Percentiles rank a stretch among this genome's conserved stretches.
These are phyloP conservation scores for Callipepla californica DNA, from an alignment of 2,113 vertebrate species.

Conservation along the genomic window DNA sequence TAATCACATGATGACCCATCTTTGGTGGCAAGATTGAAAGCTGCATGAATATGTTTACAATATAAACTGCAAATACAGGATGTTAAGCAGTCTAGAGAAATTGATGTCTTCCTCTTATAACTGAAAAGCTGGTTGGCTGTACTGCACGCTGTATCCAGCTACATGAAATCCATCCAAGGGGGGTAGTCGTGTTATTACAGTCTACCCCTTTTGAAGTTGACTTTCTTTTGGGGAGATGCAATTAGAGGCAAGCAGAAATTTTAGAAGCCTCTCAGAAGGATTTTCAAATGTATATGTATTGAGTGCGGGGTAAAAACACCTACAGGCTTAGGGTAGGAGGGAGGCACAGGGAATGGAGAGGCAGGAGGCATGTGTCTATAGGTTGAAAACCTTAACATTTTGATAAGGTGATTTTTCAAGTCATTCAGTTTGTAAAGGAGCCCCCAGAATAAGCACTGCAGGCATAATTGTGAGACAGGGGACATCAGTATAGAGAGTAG, in stretches of 20 bases:
- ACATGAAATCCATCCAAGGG: background rate
- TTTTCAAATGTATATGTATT: background rate
- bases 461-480: background rate
- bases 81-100: background rate
- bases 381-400: background rate
- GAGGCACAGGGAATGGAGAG: rapidly evolving
- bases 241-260: background rate
- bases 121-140: background rate
- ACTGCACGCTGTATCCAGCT: background rate
- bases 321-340: background rate
- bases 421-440: background rate
- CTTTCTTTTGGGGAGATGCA: background rate
- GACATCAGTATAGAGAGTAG: background rate
- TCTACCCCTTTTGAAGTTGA: background rate
- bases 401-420: background rate
- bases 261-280: background rate
- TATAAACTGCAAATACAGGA: background rate
- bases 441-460: background rate
- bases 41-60: background rate
- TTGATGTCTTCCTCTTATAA: background rate
- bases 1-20: background rate
- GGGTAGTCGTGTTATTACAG: background rate
- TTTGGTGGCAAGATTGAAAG: background rate
- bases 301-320: background rate
- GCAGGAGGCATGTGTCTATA: background rate